Evolutionary conservation across 2,797 vertebrate species (phyloP).

Genomic region (Acomys russatus): DNA sequence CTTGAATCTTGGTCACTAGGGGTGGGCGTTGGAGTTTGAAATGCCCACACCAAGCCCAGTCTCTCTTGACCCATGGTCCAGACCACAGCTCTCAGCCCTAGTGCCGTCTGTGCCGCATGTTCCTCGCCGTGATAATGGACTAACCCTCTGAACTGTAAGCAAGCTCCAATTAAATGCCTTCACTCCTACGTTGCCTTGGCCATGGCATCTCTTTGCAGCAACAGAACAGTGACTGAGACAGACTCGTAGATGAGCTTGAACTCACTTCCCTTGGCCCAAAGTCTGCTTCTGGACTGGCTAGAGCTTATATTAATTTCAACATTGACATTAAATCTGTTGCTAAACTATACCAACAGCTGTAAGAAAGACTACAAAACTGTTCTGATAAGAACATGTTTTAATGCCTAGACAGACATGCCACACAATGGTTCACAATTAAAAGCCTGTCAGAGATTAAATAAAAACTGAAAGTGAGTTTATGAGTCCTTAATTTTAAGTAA

Average conservation of each 20-base stretch:
- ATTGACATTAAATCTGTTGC: neutral
- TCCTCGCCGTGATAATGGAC: neutral
- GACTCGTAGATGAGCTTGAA: neutral
- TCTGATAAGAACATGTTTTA: conserved; percentile 74
- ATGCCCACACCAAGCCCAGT: neutral
- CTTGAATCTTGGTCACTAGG: neutral
- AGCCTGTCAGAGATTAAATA: conserved; percentile 48
- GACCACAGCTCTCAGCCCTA: neutral
- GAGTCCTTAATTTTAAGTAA: conserved; percentile 69
- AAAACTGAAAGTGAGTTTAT: conserved; percentile 58
- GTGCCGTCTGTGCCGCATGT: neutral
- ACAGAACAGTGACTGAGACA: neutral
- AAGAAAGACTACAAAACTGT: conserved; percentile 37
- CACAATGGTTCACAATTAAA: conserved; percentile 56
- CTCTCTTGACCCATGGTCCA: neutral
- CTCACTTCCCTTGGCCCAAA: neutral
- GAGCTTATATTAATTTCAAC: neutral
- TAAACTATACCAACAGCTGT: neutral
- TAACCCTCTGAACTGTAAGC: neutral
- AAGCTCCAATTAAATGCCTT: too few species aligned
- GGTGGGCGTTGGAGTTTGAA: neutral
- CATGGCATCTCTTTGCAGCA: neutral
- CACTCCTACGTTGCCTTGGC: neutral
- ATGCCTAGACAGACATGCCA: conserved; percentile 60
- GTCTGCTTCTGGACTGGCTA: neutral